phyloP scores from a whole-genome alignment of 1,140 invertebrate genomes.

The Choristoneura fumiferana region DNA sequence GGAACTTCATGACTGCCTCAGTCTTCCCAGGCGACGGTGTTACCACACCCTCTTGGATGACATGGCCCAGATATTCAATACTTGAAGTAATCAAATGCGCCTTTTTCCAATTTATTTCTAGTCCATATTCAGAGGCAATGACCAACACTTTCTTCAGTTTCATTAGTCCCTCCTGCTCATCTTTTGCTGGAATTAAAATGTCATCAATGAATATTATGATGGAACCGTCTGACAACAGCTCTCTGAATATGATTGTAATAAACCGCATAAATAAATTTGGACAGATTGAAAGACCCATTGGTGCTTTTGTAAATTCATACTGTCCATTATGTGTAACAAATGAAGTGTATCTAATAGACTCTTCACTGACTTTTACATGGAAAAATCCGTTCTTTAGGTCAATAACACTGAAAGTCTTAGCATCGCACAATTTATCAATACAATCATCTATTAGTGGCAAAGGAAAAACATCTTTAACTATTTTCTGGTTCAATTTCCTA shows the following conservation, averaged over 20 bases:
- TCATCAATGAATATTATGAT: constrained; percentile 28
- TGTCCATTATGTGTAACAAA: constrained; percentile 28
- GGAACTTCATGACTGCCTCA: constrained; percentile 41
- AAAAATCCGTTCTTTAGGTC: constrained; percentile 32
- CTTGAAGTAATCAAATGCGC: constrained; percentile 37
- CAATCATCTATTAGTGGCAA: constrained; percentile 30
- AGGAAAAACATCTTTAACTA: constrained; percentile 46
- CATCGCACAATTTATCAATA: constrained; percentile 21
- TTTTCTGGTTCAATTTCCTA: constrained; percentile 63
- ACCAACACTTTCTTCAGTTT: constrained; percentile 36
- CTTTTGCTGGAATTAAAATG: constrained; percentile 22
- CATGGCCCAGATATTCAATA: constrained; percentile 28
- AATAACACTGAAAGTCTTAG: constrained; percentile 22
- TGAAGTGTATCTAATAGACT: constrained; percentile 27
- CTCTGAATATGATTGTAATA: constrained; percentile 23
- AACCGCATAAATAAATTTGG: constrained; percentile 26
- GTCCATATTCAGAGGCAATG: constrained; percentile 39
- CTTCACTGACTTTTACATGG: constrained; percentile 24
- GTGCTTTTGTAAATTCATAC: constrained; percentile 27
- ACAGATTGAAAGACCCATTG: constrained; percentile 24
- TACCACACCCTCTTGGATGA: constrained; percentile 20
- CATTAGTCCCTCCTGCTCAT: constrained; percentile 26
- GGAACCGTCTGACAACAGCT: constrained; percentile 19
- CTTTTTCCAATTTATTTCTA: constrained; percentile 55
- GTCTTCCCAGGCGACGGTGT: constrained; percentile 26